Percentiles rank a stretch among this genome's conserved stretches.
Conservation (phyloP, 2,797 vertebrate genomes). For the Menidia menidia region DNA sequence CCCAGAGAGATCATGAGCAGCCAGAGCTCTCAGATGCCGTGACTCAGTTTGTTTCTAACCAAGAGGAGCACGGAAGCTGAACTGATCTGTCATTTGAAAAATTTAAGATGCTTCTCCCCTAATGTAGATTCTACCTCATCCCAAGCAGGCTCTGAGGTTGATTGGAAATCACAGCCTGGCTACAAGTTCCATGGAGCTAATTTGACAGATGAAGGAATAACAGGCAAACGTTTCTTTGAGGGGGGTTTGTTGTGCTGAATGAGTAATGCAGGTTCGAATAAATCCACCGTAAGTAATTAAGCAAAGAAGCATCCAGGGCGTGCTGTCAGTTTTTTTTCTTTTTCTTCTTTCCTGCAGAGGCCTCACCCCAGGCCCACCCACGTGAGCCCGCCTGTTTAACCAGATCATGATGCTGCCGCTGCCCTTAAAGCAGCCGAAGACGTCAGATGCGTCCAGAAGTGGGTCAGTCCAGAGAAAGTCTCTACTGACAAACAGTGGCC, state of each 20-base stretch:
- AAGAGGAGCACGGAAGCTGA: constrained; percentile 11
- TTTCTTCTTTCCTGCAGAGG: constrained; percentile 28
- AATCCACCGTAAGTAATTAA: constrained; percentile 69
- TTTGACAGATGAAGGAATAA: constrained; percentile 22
- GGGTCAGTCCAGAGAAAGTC: constrained; percentile 65
- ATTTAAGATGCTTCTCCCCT: neutral
- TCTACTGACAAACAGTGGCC: constrained; percentile 38
- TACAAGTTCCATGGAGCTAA: neutral
- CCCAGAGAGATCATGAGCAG: constrained; percentile 48
- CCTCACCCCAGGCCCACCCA: constrained; percentile 37
- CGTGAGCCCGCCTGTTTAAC: constrained; percentile 32
- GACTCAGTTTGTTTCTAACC: constrained; percentile 64
- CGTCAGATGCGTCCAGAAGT: constrained; percentile 51
- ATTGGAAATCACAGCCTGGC: constrained; percentile 12
- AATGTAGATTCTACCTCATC: neutral
- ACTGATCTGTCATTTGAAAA: constrained; percentile 3
- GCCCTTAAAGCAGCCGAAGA: constrained; percentile 35
- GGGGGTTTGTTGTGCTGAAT: constrained; percentile 22
- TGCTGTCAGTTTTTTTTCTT: constrained; percentile 27
- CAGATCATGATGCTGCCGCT: constrained; percentile 41
- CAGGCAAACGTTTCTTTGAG: constrained; percentile 4
- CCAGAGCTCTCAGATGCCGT: constrained; percentile 53
- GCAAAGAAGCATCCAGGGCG: constrained; percentile 36
- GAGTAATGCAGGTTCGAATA: constrained; percentile 38
- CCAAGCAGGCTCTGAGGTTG: neutral